Base-by-base conservation (phyloP, 2,888 invertebrate genomes). In the Stenchaetothrips biformis region DNA sequence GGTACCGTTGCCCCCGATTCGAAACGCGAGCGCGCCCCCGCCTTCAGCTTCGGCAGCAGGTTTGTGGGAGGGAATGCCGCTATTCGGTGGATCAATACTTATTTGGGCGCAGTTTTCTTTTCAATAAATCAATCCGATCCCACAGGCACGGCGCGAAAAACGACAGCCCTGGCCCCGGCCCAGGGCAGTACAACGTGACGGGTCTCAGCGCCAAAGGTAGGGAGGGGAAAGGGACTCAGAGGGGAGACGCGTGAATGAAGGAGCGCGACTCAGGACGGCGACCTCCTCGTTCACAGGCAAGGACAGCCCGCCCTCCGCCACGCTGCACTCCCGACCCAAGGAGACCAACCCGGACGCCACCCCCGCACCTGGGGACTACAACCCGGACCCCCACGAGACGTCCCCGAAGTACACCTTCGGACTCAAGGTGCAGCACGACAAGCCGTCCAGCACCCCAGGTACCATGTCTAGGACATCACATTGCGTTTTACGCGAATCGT, bases 341-440 rank as follows among this genome's bases (percentile, higher is more conserved):
- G 92, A 92, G 49, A 89, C 90, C 7, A 92, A 90, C 82, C 85
- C 89, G 9, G 90, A 90, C 83, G 89, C 89, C 7, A 95, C 95
- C 37, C 96, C 96, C 2, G 95, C 96, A 8, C 96, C 96, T 0
- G 95, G 95, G n/a, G 94, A 95, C 87, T 96, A 96, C 86, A 91
- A 94, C 86, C 67, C 67, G 9, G 67, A 74, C 67, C 67, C 25
- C 21, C 67, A 74, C 67, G 67, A 74, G 21, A 74, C 88, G 83
- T 90, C 92, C 77, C 93, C 94, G 78, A 89, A 92, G 83, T 94
- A 92, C 86, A 92, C 92, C 78, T 94, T 94, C 86, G 93, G 94
- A 84, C 89, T 91, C 83, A 93, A 92, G 87, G 89, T 90, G 25
- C 90, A 90, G 81, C 87, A 89, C 82, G 90, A 90, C 79, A 91